Percentiles rank a stretch among this genome's conserved stretches.
These are phyloP conservation scores for Grallaria varia DNA, from an alignment of 2,113 vertebrate genomes.

Conservation along the genomic window DNA sequence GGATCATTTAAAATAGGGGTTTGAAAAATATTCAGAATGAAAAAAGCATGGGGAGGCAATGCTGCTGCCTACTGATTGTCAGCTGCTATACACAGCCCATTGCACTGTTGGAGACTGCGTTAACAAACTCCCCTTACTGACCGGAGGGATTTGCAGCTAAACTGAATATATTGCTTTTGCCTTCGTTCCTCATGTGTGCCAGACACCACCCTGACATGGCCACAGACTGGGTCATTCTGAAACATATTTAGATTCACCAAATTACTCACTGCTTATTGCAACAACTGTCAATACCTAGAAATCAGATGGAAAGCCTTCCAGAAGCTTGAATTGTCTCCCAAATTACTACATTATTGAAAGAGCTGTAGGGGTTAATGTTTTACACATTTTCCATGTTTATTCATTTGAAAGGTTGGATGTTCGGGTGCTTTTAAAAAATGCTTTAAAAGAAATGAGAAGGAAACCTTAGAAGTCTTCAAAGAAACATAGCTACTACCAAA, in stretches of 20 bases:
- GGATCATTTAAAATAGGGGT: not conserved
- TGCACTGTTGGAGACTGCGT: not conserved
- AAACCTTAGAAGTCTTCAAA: slow-evolving; percentile 50
- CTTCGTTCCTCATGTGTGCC: not conserved
- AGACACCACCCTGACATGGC: not conserved
- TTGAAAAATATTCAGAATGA: not conserved
- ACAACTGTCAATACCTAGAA: not conserved
- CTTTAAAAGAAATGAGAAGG: not conserved
- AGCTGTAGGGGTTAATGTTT: not conserved
- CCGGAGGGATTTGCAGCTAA: not conserved
- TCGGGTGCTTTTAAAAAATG: not conserved
- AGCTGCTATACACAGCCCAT: not conserved
- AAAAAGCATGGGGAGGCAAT: not conserved
- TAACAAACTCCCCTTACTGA: not conserved
- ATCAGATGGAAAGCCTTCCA: not conserved
- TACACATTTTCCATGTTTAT: not conserved
- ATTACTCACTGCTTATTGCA: not conserved
- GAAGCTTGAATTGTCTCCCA: not conserved
- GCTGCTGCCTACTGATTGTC: not conserved
- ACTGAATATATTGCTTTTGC: not conserved
- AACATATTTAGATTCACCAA: not conserved
- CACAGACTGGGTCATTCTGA: not conserved
- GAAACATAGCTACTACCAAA: not conserved
- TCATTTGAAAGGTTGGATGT: not conserved
- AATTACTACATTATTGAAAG: not conserved